phyloP scores from a whole-genome alignment of 2,797 vertebrate species.

The Pterois miles region DNA sequence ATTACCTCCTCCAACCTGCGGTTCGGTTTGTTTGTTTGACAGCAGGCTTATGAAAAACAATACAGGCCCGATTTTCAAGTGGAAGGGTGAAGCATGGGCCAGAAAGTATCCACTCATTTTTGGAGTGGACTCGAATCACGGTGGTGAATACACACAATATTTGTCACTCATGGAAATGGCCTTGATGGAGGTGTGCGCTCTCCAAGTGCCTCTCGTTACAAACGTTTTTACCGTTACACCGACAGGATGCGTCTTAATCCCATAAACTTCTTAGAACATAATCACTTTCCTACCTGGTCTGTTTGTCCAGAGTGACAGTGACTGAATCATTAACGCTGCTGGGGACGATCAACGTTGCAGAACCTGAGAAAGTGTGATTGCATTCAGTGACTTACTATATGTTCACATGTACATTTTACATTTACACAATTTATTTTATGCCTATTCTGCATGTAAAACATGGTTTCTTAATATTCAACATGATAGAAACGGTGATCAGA shows the following conservation, averaged over 20 bases:
- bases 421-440: conserved; percentile 17
- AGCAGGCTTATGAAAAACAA: not conserved
- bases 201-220: not conserved
- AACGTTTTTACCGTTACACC: not conserved
- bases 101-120: not conserved
- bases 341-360: conserved; percentile 16
- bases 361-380: conserved; percentile 60
- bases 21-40: not conserved
- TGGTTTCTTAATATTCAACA: conserved; percentile 13
- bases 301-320: not conserved
- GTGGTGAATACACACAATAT: not conserved
- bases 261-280: not conserved
- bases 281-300: not conserved
- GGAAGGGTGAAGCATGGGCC: not conserved
- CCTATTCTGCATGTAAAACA: conserved; percentile 26
- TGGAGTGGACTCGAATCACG: not conserved
- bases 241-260: not conserved
- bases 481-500: not conserved
- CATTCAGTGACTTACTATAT: conserved; percentile 34
- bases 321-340: not conserved
- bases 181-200: not conserved
- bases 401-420: conserved; percentile 24
- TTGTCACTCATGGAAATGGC: not conserved
- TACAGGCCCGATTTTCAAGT: not conserved
- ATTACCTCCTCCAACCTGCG: not conserved